These are phyloP conservation scores for Griposia aprilina DNA, from an alignment of 2,888 invertebrate species.

Conservation along the genomic window DNA sequence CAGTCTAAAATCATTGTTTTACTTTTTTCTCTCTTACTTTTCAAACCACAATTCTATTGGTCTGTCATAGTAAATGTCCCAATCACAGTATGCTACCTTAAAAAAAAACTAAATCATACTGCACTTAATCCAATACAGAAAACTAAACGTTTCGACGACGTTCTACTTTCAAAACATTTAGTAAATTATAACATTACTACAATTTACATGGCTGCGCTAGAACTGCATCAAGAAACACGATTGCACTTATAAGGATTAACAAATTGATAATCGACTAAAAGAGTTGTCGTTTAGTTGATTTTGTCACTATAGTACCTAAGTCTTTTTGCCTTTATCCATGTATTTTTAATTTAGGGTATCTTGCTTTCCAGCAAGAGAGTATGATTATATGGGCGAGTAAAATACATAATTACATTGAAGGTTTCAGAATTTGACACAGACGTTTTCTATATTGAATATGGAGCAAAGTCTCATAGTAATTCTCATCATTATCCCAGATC, in stretches of 20 bases:
- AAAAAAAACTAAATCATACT: background rate
- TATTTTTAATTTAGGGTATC: too few species aligned
- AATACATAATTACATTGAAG: too few species aligned
- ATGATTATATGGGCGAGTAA: too few species aligned
- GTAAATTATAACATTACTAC: conserved; percentile 40
- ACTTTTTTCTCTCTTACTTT: background rate
- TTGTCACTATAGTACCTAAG: too few species aligned
- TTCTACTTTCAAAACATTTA: conserved; percentile 53
- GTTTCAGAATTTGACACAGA: too few species aligned
- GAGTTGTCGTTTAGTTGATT: background rate
- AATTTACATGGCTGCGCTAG: conserved; percentile 42
- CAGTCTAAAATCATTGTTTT: background rate
- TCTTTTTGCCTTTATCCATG: too few species aligned
- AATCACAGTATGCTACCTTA: background rate
- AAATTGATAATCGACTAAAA: conserved; percentile 21
- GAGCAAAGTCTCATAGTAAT: too few species aligned
- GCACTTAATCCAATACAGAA: conserved; percentile 25
- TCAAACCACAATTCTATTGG: background rate
- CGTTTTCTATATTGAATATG: too few species aligned
- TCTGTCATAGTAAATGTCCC: background rate
- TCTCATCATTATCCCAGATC: too few species aligned
- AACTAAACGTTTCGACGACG: conserved; percentile 8
- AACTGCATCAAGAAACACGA: conserved; percentile 21
- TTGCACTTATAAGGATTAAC: conserved; percentile 5
- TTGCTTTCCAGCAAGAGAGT: too few species aligned